phyloP scores from a whole-genome alignment of 53 echinoderm and acorn worm genomes.

The Paracentrotus lividus region DNA sequence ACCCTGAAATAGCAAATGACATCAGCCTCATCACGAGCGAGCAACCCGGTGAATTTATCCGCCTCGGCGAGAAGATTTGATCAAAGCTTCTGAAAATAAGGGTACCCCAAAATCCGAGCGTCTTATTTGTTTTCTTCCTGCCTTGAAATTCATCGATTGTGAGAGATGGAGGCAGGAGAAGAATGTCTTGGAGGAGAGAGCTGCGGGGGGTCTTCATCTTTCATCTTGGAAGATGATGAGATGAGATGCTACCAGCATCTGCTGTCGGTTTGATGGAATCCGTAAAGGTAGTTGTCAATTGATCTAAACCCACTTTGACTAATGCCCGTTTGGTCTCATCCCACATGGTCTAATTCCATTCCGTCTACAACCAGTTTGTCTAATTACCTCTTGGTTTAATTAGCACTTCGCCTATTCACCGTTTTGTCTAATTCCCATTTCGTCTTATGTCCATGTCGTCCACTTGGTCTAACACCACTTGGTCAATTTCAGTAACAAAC shows the following conservation, averaged over 20 bases:
- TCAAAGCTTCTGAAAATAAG: background rate
- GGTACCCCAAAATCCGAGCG: background rate
- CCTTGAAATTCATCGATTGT: background rate
- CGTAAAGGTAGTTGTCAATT: too few relatives aligned
- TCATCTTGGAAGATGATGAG: background rate
- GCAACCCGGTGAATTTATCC: background rate
- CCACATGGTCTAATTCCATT: too few relatives aligned
- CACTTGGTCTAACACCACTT: too few relatives aligned
- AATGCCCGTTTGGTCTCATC: too few relatives aligned
- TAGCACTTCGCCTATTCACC: too few relatives aligned
- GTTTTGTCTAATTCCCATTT: too few relatives aligned
- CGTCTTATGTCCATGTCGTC: too few relatives aligned
- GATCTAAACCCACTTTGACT: too few relatives aligned
- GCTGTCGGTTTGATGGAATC: background rate
- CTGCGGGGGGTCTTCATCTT: background rate
- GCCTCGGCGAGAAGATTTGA: background rate
- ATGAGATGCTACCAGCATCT: slow-evolving; percentile 18
- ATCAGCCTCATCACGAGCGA: slow-evolving; percentile 17
- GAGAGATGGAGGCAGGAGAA: background rate
- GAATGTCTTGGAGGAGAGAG: background rate
- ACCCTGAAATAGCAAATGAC: slow-evolving; percentile 11
- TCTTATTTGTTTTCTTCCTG: background rate
- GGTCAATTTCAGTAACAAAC: too few relatives aligned
- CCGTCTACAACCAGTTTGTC: too few relatives aligned
- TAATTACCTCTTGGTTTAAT: too few relatives aligned